These are phyloP conservation scores for Melanerpes formicivorus DNA, from an alignment of 2,113 vertebrate genomes.

Conservation along the genomic window DNA sequence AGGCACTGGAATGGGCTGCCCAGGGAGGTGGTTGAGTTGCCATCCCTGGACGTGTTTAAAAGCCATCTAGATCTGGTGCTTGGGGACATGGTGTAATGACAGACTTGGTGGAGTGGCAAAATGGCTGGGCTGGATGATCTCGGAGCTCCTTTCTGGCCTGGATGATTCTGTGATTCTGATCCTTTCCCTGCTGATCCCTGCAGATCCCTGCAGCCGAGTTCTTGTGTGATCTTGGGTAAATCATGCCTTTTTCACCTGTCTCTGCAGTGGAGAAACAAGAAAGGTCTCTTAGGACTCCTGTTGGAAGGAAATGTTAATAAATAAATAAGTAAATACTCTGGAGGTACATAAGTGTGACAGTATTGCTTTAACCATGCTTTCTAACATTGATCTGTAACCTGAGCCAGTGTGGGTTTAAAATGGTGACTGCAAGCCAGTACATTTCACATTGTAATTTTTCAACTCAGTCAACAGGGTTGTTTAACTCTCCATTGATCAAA, in stretches of 20 bases:
- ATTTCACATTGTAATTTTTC: constrained; percentile 34
- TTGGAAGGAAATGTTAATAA: not conserved
- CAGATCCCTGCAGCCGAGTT: not conserved
- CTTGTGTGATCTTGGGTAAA: not conserved
- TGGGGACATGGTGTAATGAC: no score
- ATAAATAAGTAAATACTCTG: not conserved
- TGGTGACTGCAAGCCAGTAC: not conserved
- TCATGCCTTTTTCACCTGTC: not conserved
- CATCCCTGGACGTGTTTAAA: no score
- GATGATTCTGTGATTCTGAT: not conserved
- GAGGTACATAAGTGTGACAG: not conserved
- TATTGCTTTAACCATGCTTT: not conserved
- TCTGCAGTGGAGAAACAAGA: not conserved
- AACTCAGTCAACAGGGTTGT: constrained; percentile 12
- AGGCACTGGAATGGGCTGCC: no score
- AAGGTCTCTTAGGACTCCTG: not conserved
- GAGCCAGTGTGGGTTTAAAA: constrained; percentile 2
- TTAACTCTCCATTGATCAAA: constrained; percentile 46
- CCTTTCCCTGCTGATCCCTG: not conserved
- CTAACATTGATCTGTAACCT: constrained; percentile 29
- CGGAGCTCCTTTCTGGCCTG: no score
- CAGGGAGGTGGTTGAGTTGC: no score
- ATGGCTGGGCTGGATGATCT: no score
- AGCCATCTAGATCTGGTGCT: no score
- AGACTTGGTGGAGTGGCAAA: no score